phyloP scores from a whole-genome alignment of 2,113 vertebrate species.

The Hemichromis elongatus region DNA sequence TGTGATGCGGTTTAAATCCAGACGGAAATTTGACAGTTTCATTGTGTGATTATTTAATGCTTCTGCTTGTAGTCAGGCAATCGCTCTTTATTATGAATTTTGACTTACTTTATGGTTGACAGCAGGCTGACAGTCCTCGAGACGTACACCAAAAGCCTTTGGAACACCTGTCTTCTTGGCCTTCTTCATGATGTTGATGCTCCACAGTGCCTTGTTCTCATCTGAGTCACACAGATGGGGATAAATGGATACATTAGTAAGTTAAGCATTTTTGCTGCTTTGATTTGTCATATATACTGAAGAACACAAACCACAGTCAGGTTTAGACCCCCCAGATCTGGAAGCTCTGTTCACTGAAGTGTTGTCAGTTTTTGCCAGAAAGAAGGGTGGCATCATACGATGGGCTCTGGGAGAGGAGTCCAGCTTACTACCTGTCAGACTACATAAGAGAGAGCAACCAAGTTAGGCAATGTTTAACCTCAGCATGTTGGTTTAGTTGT shows the following conservation, averaged over 20 bases:
- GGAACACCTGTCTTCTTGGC: conserved; percentile 80
- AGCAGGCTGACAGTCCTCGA: conserved; percentile 92
- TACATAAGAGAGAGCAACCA: conserved; percentile 46
- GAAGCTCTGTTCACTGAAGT: conserved; percentile 65
- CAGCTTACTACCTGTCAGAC: conserved; percentile 82
- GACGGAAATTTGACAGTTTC: too few species aligned
- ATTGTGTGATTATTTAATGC: not conserved
- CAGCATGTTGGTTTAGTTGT: not conserved
- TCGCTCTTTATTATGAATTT: not conserved
- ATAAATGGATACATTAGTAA: not conserved
- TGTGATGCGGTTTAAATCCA: too few species aligned
- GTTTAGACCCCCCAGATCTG: conserved; percentile 72
- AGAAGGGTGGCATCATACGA: conserved; percentile 85
- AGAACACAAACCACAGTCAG: not conserved
- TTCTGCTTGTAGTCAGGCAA: not conserved
- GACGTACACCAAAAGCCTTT: conserved; percentile 85
- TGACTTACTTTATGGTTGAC: conserved; percentile 82
- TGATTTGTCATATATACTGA: not conserved
- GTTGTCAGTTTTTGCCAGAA: conserved; percentile 77
- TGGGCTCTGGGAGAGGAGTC: conserved; percentile 87
- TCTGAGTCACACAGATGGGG: conserved; percentile 58
- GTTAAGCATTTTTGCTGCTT: not conserved
- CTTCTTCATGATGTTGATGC: conserved; percentile 96
- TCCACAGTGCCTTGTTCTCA: conserved; percentile 84
- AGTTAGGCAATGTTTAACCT: not conserved